A percentile compares a stretch with the other conserved stretches of the same genome.
Evolutionary conservation across 2,888 invertebrate species (phyloP).

Genomic region (Plagodis pulveraria): DNA sequence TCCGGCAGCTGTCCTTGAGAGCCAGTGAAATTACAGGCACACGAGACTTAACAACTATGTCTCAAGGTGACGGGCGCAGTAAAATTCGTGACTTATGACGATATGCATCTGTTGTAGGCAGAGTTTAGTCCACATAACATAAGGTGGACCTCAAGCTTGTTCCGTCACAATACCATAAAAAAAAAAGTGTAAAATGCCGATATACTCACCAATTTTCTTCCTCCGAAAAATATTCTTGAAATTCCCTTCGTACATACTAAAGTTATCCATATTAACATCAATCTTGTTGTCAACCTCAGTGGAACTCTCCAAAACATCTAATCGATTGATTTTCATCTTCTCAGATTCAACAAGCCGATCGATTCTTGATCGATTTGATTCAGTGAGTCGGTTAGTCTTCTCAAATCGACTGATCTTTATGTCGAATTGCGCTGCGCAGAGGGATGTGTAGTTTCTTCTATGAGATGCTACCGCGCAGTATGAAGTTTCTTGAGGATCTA

Average conservation of each 20-base stretch:
- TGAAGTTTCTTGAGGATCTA: constrained; percentile 74
- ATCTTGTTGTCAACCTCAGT: constrained; percentile 64
- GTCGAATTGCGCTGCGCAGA: constrained; percentile 74
- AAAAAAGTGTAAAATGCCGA: constrained; percentile 47
- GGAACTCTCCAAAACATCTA: constrained; percentile 38
- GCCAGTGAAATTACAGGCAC: no score
- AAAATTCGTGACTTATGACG: no score
- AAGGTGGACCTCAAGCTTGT: no score
- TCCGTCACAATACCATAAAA: no score
- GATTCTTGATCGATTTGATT: constrained; percentile 6
- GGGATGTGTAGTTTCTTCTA: constrained; percentile 71
- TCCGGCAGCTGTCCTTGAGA: no score
- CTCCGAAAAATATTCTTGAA: constrained; percentile 63
- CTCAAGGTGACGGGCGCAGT: no score
- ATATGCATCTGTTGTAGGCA: no score
- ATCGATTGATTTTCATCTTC: constrained; percentile 40
- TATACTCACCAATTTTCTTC: constrained; percentile 71
- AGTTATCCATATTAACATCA: constrained; percentile 55
- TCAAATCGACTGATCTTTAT: constrained; percentile 55
- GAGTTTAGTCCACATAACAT: no score
- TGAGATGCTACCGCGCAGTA: constrained; percentile 78
- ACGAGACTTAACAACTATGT: no score
- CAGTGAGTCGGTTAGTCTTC: constrained; percentile 47
- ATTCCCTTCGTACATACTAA: constrained; percentile 62
- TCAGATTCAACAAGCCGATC: neutral